Conservation (phyloP, 2,797 vertebrate species). For the Microctenopoma lineatum region DNA sequence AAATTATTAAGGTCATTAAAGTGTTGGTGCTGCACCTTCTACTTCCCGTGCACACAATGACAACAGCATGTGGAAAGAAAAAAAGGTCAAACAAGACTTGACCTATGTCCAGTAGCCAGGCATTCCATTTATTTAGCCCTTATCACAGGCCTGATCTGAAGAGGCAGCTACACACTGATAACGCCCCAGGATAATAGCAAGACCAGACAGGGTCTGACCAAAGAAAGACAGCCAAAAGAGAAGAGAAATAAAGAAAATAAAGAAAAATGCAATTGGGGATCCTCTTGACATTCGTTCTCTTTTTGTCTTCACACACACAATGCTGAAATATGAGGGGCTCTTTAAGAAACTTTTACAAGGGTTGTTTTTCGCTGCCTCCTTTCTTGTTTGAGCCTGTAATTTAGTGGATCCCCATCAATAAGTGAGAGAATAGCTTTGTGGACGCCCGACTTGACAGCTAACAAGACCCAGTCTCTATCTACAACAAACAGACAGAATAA, state of each 20-base stretch:
- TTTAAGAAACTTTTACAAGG: conserved; percentile 74
- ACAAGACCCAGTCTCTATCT: conserved; percentile 77
- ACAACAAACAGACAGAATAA: conserved; percentile 79
- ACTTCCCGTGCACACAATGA: conserved; percentile 81
- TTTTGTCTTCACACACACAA: conserved; percentile 56
- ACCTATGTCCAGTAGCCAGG: conserved; percentile 81
- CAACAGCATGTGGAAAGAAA: conserved; percentile 72
- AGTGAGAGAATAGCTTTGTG: conserved; percentile 79
- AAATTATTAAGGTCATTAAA: conserved; percentile 93
- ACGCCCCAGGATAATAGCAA: conserved; percentile 79
- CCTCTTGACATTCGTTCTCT: conserved; percentile 69
- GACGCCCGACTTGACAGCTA: conserved; percentile 78
- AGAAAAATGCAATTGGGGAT: conserved; percentile 77
- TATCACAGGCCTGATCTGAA: conserved; percentile 79
- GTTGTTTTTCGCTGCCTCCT: conserved; percentile 67
- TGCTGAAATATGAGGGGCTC: conserved; percentile 64
- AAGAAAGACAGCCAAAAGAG: conserved; percentile 68
- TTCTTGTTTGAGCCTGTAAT: conserved; percentile 78
- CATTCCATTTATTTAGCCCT: conserved; percentile 83
- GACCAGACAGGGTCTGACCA: conserved; percentile 73
- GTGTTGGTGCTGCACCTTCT: conserved; percentile 62
- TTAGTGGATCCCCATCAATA: conserved; percentile 80
- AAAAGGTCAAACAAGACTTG: conserved; percentile 76
- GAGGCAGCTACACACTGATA: conserved; percentile 81
- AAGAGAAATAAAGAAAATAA: conserved; percentile 71